These are phyloP conservation scores for Matsumyia berberina DNA, from an alignment of 2,888 invertebrate species.

Conservation along the genomic window DNA sequence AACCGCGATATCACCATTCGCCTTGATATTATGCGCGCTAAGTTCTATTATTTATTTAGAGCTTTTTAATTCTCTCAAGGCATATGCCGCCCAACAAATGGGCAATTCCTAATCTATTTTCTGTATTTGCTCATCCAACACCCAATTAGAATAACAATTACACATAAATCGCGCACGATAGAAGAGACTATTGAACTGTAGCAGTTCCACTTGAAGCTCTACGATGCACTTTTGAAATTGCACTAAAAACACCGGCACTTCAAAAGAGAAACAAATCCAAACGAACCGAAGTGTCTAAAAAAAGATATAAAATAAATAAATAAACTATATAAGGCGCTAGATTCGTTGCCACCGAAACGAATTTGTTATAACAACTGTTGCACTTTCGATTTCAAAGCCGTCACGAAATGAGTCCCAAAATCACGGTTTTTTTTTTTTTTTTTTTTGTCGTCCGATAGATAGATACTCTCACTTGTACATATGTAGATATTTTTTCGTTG, in stretches of 20 bases:
- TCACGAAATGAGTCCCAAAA: slow-evolving; percentile 4
- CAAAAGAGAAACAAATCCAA: slow-evolving; percentile 5
- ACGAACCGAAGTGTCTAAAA: slow-evolving; percentile 48
- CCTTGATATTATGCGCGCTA: slow-evolving; percentile 38
- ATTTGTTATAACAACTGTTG: slow-evolving; percentile 24
- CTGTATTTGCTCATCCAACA: slow-evolving; percentile 46
- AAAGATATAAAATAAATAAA: slow-evolving; percentile 58
- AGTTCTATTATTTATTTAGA: slow-evolving; percentile 6
- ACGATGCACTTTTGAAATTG: slow-evolving; percentile 38
- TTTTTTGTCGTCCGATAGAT: slow-evolving; percentile 14
- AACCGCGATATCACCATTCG: slow-evolving; percentile 45
- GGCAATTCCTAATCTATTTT: slow-evolving; percentile 38
- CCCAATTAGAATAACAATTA: slow-evolving; percentile 68
- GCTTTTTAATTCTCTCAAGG: slow-evolving; percentile 15
- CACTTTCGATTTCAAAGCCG: slow-evolving; percentile 15
- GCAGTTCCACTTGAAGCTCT: neutral
- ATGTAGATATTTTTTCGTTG: slow-evolving; percentile 11
- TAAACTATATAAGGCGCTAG: slow-evolving; percentile 40
- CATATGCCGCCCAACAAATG: slow-evolving; percentile 40
- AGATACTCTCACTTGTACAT: slow-evolving; percentile 15
- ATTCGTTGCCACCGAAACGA: slow-evolving; percentile 23
- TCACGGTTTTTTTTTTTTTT: slow-evolving; percentile 12
- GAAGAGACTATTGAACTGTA: slow-evolving; percentile 48
- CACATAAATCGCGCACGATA: slow-evolving; percentile 48
- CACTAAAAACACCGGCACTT: slow-evolving; percentile 36